Conservation (phyloP, 2,888 invertebrate genomes). For the Luperina nickerlii region DNA sequence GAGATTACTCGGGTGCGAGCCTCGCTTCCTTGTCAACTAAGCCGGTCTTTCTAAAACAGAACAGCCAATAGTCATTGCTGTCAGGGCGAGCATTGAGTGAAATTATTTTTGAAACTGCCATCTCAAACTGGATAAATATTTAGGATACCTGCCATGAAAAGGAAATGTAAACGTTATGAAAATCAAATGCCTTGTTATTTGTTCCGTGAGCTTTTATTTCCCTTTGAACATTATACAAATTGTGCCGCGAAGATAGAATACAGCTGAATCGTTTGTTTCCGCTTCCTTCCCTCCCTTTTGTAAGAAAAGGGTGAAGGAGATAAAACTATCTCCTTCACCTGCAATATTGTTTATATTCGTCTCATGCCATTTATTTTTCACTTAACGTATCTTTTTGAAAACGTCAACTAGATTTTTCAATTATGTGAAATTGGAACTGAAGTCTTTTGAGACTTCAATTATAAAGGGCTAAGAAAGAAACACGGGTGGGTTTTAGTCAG, state of each 20-base stretch:
- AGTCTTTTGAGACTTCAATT: too few species aligned
- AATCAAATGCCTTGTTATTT: constrained; percentile 26
- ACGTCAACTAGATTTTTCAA: not conserved
- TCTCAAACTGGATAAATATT: constrained; percentile 33
- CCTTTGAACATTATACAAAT: constrained; percentile 31
- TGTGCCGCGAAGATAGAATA: constrained; percentile 11
- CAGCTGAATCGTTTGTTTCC: not conserved
- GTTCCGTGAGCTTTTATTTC: constrained; percentile 20
- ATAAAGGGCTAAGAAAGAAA: too few species aligned
- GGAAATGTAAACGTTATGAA: constrained; percentile 28
- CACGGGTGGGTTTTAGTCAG: too few species aligned
- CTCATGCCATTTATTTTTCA: not conserved
- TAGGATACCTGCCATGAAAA: constrained; percentile 8
- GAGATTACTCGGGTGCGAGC: constrained; percentile 40
- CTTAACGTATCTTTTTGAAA: not conserved
- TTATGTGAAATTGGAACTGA: not conserved
- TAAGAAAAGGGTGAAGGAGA: too few species aligned
- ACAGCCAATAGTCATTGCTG: constrained; percentile 51
- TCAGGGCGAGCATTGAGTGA: constrained; percentile 34
- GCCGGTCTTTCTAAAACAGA: constrained; percentile 59
- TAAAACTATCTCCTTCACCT: constrained; percentile 26
- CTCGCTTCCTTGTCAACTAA: constrained; percentile 67
- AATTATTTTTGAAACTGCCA: constrained; percentile 39
- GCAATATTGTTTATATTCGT: constrained; percentile 8
- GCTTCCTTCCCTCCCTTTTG: too few species aligned